Percentiles rank a stretch among this genome's conserved stretches.
Evolutionary conservation across 1,140 invertebrate genomes (phyloP).

Genomic region (Brachionus rubens): DNA sequence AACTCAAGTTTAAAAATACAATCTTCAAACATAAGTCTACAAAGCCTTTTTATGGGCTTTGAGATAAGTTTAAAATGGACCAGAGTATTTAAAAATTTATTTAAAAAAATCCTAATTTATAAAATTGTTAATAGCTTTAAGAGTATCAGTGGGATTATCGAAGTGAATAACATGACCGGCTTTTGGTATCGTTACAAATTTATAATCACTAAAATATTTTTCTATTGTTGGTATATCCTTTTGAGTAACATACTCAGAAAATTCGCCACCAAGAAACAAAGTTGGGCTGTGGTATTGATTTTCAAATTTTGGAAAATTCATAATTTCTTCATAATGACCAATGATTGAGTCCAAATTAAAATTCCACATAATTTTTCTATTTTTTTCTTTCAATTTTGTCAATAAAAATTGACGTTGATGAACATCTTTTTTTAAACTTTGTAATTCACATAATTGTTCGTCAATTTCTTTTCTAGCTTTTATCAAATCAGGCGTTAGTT

Average conservation of each 20-base stretch:
- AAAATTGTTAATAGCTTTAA: conserved; percentile 32
- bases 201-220: conserved; percentile 26
- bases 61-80: too few relatives aligned
- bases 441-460: conserved; percentile 9
- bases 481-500: not conserved
- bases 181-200: conserved; percentile 16
- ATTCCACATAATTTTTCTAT: conserved; percentile 12
- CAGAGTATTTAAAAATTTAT: not conserved
- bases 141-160: conserved; percentile 23
- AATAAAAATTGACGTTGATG: conserved; percentile 34
- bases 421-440: conserved; percentile 19
- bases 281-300: conserved; percentile 4
- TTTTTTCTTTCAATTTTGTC: not conserved
- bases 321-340: conserved; percentile 16
- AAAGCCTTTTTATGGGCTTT: too few relatives aligned
- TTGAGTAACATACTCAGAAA: conserved; percentile 34
- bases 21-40: too few relatives aligned
- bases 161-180: conserved; percentile 42
- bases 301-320: conserved; percentile 42
- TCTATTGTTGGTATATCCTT: conserved; percentile 14
- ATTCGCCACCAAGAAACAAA: conserved; percentile 29
- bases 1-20: too few relatives aligned
- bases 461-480: not conserved
- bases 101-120: not conserved
- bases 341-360: conserved; percentile 17